Base-by-base conservation (phyloP, 2,113 vertebrate genomes). In the Castor canadensis region DNA sequence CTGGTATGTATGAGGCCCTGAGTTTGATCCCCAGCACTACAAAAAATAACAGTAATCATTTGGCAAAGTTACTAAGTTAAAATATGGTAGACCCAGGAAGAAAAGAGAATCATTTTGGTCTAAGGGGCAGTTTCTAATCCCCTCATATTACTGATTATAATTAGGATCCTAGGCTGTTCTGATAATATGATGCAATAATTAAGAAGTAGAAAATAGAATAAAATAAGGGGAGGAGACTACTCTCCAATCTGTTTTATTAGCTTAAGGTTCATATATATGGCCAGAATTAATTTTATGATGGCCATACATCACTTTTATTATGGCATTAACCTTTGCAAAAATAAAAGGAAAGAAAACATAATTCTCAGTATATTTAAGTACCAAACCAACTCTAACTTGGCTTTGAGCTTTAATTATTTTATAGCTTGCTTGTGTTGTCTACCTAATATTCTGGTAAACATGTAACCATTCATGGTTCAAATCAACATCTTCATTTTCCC, bases 361-460 rank as follows among this genome's bases (percentile, higher is more conserved):
- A 47, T 76, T 72, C 24, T 9, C 16, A 60, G 12, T 45, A 62
- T 26, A 85, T 82, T n/a, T 76, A 88, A 80, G 1, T 54, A 4
- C 6, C 43, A 83, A 24, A 56, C 6, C 69, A 87, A 85, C 9
- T 8, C 87, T 19, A 93, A 43, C 5, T 19, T 84, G 52, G 11
- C 6, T 72, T 93, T 93, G 28, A 75, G 85, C 91, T 1, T 58
- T 71, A 28, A 83, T 16, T 83, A 83, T 28, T 87, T n/a, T 85
- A 5, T 58, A 89, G 11, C 8, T 82, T 28, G 35, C 26, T 64
- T 95, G 10, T 9, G 67, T 28, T 93, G 4, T 54, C 20, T 71
- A 43, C 22, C 8, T 72, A 26, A 77, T 87, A 11, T n/a, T 94
- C 3, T 79, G 20, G 30, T 16, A 89, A 83, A 30, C 49, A 20